Evolutionary conservation across 2,113 vertebrate species (phyloP), one percentile per base, ranked within the genome.

Genomic region (Rhynchomys soricoides): DNA sequence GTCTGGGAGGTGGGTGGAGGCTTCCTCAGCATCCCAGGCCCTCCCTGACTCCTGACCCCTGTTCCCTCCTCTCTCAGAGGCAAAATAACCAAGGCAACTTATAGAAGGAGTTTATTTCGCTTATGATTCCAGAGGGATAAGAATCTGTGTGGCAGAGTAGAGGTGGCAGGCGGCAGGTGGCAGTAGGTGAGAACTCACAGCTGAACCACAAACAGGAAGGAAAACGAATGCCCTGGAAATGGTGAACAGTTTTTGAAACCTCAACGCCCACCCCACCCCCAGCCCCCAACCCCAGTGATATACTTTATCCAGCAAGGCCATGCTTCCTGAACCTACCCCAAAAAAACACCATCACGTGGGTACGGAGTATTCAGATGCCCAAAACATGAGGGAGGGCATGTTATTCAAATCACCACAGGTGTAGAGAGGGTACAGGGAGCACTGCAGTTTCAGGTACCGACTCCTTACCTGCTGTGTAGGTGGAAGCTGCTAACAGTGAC

Each of bases 391-490:
- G 62, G 57, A 43, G 57, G 40, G 24, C 7, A 3, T 62, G 15
- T 50, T 17, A 2, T 48, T 50, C 62, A 86, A 50, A 37, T 29
- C 83, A 66, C 17, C 62, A 66, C 3, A 22, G 43, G 31, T 7
- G 16, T 16, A 7, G 17, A 31, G 17, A 50, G 45, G 19, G 48
- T 74, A 11, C 66, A 8, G 0, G 0, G 29, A 62, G 45, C 40
- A 31, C 74, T 9, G 7, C 1, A 16, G 88, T 24, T 17, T 9
- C 52, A 1, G 10, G 1, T 2, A 24, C 22, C 64, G 43, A 40
- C 15, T 82, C 59, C 68, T n/a, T 8, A 16, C 22, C 21, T 43
- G 66, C 50, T 22, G 34, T 3, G 52, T 0, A 17, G 70, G 2
- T 31, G 34, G 26, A 78, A 81, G 29, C 89, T 75, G 37, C 8